Evolutionary conservation across 2,888 invertebrate species (phyloP), one percentile per base, ranked within the genome.

Genomic region (Anticlea derivata): DNA sequence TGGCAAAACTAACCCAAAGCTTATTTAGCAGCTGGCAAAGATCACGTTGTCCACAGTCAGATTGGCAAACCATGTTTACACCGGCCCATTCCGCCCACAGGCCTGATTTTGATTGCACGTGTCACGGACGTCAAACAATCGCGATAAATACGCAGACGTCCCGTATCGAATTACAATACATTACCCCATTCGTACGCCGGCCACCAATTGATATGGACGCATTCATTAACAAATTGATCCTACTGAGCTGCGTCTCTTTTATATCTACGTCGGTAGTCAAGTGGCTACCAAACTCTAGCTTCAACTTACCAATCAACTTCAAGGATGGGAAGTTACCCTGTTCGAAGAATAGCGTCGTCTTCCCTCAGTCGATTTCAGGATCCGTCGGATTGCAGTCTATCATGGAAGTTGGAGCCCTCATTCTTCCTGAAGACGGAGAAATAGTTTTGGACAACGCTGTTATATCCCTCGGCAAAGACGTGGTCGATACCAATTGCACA

Each of bases 391-490:
- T 88, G 4, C 70, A 75, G 35, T 66, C 76, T 5, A 66, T 68
- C 31, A 72, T 72, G 11, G 68, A 75, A 48, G 67, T 81, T 1
- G 68, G 66, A 4, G 79, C 76, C 33, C 62, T 91, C 0, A 61
- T 87, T 26, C 65, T 92, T n/a, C 91, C 92, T 7, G 58, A 65
- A 35, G 73, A 83, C 11, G 91, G 91, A 1, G 81, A 83, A 49
- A 60, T 92, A 5, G 46, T 78, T 39, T 59, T 91, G n/a, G 78
- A 84, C 12, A 47, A 62, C 13, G 85, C 74, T 8, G 60, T 67
- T 23, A 68, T 86, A 41, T 56, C 58, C 8, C 63, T 88, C 5
- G 87, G 88, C 17, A 60, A 53, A 1, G 68, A 75, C 26, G 49
- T 59, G 1, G 60, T 63, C 1, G 83, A 86, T n/a, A 63, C 52